A percentile compares a stretch with the other conserved stretches of the same genome.
Evolutionary conservation across 2,888 invertebrate genomes (phyloP).

Genomic region (Rhorus exstirpatorius): DNA sequence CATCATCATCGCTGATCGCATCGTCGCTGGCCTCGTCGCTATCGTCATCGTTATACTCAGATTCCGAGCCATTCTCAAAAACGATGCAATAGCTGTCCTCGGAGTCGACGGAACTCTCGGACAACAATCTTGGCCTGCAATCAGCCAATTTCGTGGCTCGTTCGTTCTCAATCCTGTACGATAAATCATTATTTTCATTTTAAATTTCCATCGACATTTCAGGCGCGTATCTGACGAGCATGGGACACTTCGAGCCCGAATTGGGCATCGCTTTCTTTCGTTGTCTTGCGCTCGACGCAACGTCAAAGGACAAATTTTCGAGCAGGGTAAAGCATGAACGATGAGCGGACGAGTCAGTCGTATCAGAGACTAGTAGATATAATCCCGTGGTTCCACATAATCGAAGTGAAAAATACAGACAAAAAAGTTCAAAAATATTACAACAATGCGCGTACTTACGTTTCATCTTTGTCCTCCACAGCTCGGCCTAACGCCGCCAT

Average conservation of each 20-base stretch:
- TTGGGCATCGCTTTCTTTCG: constrained; percentile 57
- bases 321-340: constrained; percentile 42
- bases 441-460: no score
- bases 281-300: constrained; percentile 66
- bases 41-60: constrained; percentile 66
- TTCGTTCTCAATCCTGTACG: constrained; percentile 32
- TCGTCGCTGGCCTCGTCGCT: constrained; percentile 54
- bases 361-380: no score
- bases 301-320: constrained; percentile 68
- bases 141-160: constrained; percentile 33
- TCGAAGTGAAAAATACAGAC: no score
- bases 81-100: constrained; percentile 81
- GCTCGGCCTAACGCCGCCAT: no score
- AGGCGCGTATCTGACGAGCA: constrained; percentile 71
- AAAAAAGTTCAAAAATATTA: no score
- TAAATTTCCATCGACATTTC: constrained; percentile 65
- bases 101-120: constrained; percentile 81
- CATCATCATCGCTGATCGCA: constrained; percentile 39
- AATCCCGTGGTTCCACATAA: no score
- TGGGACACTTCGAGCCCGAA: constrained; percentile 53
- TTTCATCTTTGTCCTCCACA: no score
- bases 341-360: not conserved
- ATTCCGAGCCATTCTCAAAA: constrained; percentile 76
- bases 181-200: not conserved
- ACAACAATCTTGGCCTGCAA: constrained; percentile 74